These are phyloP conservation scores for Bedellia somnulentella DNA, from an alignment of 2,888 invertebrate species.

Conservation along the genomic window DNA sequence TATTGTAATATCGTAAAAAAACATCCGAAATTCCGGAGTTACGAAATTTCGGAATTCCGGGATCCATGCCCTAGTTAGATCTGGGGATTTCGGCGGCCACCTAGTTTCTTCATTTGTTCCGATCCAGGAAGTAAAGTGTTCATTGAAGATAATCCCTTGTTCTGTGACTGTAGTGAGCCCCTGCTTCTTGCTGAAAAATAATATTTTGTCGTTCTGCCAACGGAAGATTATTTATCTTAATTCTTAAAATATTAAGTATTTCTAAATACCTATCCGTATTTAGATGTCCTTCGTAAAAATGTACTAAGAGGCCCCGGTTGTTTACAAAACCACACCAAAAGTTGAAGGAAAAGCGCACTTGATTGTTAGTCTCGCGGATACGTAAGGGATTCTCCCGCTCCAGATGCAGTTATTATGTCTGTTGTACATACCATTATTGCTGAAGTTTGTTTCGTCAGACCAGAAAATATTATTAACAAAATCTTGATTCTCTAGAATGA, in stretches of 20 bases:
- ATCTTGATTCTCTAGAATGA: constrained; percentile 5
- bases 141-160: not conserved
- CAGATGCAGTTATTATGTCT: constrained; percentile 7
- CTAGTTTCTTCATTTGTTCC: not conserved
- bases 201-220: constrained; percentile 2
- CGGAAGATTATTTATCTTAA: constrained; percentile 4
- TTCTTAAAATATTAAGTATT: constrained; percentile 7
- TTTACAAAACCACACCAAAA: constrained; percentile 5
- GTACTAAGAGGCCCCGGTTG: constrained; percentile 4
- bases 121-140: not conserved
- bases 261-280: constrained; percentile 6
- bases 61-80: not conserved
- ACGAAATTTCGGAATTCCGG: too few relatives aligned
- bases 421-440: constrained; percentile 8
- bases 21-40: too few relatives aligned
- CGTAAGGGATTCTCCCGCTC: constrained; percentile 7
- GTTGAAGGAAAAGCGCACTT: constrained; percentile 6
- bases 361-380: constrained; percentile 7
- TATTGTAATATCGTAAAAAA: too few relatives aligned
- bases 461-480: constrained; percentile 6
- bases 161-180: not conserved
- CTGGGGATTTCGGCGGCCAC: not conserved
- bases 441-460: constrained; percentile 6
- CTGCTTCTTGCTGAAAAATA: not conserved
- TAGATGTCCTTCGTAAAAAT: constrained; percentile 6